A percentile compares a stretch with the other conserved stretches of the same genome.
These are phyloP conservation scores for Holacanthus passer DNA, from an alignment of 2,113 vertebrate genomes.

Conservation along the genomic window DNA sequence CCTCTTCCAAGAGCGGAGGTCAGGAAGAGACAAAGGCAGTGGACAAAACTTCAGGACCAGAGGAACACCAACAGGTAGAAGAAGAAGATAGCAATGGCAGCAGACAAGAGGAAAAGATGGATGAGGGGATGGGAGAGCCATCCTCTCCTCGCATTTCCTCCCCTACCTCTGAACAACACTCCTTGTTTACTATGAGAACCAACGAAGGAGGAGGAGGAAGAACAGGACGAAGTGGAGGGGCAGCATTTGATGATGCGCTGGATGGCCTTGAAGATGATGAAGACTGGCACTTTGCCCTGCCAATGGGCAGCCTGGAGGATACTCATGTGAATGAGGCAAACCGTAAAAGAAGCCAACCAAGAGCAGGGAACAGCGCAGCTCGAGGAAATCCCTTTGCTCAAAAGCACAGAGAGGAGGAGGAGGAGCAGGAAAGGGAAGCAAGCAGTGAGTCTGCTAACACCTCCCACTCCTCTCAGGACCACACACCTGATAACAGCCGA, in stretches of 20 bases:
- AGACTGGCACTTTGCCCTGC: slow-evolving; percentile 77
- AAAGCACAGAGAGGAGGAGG: slow-evolving; percentile 34
- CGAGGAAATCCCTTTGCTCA: neutral
- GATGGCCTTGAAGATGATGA: slow-evolving; percentile 80
- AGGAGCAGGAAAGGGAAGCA: slow-evolving; percentile 40
- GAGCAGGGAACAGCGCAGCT: neutral
- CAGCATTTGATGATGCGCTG: slow-evolving; percentile 68
- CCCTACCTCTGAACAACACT: slow-evolving; percentile 13
- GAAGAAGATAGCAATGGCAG: slow-evolving; percentile 67
- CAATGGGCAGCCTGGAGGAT: slow-evolving; percentile 58
- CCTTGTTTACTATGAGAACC: slow-evolving; percentile 46
- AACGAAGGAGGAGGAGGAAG: slow-evolving; percentile 44
- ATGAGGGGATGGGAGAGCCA: slow-evolving; percentile 43
- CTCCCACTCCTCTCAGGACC: slow-evolving; percentile 72
- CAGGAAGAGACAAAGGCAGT: slow-evolving; percentile 55
- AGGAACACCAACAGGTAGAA: slow-evolving; percentile 41
- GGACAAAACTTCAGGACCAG: slow-evolving; percentile 54
- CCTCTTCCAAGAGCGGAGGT: slow-evolving; percentile 69
- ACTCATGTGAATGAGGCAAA: slow-evolving; percentile 38
- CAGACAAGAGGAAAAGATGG: slow-evolving; percentile 59
- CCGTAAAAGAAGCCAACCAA: neutral
- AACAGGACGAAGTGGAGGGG: slow-evolving; percentile 58
- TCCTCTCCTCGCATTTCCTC: slow-evolving; percentile 29
- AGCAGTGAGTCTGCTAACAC: slow-evolving; percentile 68
- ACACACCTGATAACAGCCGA: slow-evolving; percentile 64